These are phyloP conservation scores for Actenoides hombroni DNA, from an alignment of 2,113 vertebrate genomes.

Conservation along the genomic window DNA sequence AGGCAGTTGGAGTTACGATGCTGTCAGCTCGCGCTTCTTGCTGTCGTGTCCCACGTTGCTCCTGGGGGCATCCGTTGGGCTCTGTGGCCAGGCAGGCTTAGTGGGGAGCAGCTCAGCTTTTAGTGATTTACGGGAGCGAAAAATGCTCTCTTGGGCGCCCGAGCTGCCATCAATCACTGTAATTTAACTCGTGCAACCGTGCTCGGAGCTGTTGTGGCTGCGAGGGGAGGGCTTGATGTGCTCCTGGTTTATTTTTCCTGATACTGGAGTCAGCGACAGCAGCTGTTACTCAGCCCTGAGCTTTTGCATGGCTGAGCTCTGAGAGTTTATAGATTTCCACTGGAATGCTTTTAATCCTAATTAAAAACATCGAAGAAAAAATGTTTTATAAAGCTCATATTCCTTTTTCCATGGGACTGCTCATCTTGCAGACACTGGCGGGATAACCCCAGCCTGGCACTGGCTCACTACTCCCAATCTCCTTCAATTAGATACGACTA, in stretches of 20 bases:
- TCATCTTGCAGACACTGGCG: not conserved
- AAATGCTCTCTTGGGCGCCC: not conserved
- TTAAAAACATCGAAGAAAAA: not conserved
- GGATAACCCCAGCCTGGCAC: accelerated
- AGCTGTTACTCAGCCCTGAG: not conserved
- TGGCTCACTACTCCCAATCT: not conserved
- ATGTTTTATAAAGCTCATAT: not conserved
- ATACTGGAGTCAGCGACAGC: not conserved
- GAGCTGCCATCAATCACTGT: not conserved
- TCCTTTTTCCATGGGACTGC: not conserved
- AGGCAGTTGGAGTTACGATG: accelerated
- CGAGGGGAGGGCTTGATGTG: not conserved
- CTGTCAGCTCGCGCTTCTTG: accelerated
- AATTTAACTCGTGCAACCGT: not conserved
- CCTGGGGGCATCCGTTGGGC: not conserved
- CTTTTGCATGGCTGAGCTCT: not conserved
- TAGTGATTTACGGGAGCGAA: not conserved
- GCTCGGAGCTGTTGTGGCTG: not conserved
- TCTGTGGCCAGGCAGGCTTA: not conserved
- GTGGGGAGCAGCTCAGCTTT: not conserved
- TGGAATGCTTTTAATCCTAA: not conserved
- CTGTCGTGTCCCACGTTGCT: not conserved
- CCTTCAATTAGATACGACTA: not conserved
- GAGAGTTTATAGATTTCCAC: not conserved
- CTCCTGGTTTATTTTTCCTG: not conserved